Percentiles rank a stretch among this genome's conserved stretches.
phyloP scores from a whole-genome alignment of 2,888 invertebrate genomes.

The Plagiodera versicolora region DNA sequence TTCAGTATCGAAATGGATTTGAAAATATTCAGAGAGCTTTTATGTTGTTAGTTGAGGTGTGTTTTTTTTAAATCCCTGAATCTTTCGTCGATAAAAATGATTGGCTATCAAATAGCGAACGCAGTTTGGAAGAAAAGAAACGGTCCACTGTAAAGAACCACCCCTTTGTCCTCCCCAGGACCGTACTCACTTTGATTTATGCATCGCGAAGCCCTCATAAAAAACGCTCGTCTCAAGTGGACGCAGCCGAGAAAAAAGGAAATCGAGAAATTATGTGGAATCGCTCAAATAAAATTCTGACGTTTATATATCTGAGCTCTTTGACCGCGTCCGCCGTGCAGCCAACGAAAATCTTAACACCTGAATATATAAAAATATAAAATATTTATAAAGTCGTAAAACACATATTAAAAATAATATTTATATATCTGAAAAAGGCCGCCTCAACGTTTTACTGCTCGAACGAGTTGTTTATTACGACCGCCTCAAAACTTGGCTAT shows the following conservation, averaged over 20 bases:
- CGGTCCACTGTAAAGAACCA: neutral
- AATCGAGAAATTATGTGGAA: slow-evolving; percentile 23
- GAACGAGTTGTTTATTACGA: slow-evolving; percentile 54
- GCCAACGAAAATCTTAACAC: slow-evolving; percentile 54
- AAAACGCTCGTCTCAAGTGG: slow-evolving; percentile 26
- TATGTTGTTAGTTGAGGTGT: too few species aligned
- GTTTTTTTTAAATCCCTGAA: neutral
- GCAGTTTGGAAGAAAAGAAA: neutral
- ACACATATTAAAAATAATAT: slow-evolving; percentile 58
- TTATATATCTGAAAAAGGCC: slow-evolving; percentile 56
- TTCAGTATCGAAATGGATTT: too few species aligned
- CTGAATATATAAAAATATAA: slow-evolving; percentile 57
- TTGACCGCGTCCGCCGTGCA: slow-evolving; percentile 44
- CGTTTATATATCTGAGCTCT: slow-evolving; percentile 47
- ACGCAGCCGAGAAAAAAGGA: slow-evolving; percentile 24
- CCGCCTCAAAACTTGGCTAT: slow-evolving; percentile 48
- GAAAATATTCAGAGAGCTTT: too few species aligned
- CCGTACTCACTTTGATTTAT: slow-evolving; percentile 25
- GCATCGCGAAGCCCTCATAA: slow-evolving; percentile 25
- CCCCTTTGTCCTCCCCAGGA: slow-evolving; percentile 20
- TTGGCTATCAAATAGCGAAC: neutral
- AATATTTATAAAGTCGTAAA: slow-evolving; percentile 58
- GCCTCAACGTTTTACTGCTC: slow-evolving; percentile 52
- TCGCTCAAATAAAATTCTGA: slow-evolving; percentile 47
- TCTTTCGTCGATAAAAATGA: slow-evolving; percentile 2